Conservation (phyloP, 2,888 invertebrate genomes). For the Stratiomys singularior region DNA sequence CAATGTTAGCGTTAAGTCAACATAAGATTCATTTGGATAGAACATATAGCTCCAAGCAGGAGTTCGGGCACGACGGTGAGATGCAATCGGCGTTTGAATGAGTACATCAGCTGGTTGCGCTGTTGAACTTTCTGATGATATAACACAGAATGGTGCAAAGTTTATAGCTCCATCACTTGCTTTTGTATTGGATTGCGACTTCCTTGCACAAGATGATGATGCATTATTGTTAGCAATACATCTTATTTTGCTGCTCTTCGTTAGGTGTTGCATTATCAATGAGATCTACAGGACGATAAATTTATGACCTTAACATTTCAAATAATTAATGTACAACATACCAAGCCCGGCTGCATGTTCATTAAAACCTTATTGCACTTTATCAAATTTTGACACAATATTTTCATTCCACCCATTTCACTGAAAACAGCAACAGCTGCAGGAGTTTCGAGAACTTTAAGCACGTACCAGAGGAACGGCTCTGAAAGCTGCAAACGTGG, state of each 20-base stretch:
- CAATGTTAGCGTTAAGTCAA: conserved; percentile 85
- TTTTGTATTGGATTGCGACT: conserved; percentile 64
- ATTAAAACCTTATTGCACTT: conserved; percentile 78
- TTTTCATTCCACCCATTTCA: conserved; percentile 78
- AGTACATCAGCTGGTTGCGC: conserved; percentile 91
- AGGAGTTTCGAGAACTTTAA: conserved; percentile 81
- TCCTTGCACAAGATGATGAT: conserved; percentile 62
- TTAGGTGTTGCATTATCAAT: conserved; percentile 73
- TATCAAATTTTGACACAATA: conserved; percentile 82
- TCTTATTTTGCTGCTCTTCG: conserved; percentile 65
- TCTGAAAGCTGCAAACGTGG: conserved; percentile 76
- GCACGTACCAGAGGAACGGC: conserved; percentile 85
- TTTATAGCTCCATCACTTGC: conserved; percentile 84
- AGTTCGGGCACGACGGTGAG: conserved; percentile 85
- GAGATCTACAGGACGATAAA: conserved; percentile 59
- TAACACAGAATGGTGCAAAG: conserved; percentile 87
- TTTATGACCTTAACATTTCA: conserved; percentile 70
- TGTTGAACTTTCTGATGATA: conserved; percentile 83
- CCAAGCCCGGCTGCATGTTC: conserved; percentile 74
- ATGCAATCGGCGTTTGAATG: conserved; percentile 81
- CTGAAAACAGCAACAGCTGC: conserved; percentile 80
- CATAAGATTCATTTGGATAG: conserved; percentile 88
- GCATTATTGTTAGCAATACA: conserved; percentile 61
- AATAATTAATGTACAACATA: conserved; percentile 66
- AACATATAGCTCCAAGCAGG: conserved; percentile 98